Evolutionary conservation across 1,140 invertebrate species (phyloP).

Genomic region (Pseudomyrmex concolor): DNA sequence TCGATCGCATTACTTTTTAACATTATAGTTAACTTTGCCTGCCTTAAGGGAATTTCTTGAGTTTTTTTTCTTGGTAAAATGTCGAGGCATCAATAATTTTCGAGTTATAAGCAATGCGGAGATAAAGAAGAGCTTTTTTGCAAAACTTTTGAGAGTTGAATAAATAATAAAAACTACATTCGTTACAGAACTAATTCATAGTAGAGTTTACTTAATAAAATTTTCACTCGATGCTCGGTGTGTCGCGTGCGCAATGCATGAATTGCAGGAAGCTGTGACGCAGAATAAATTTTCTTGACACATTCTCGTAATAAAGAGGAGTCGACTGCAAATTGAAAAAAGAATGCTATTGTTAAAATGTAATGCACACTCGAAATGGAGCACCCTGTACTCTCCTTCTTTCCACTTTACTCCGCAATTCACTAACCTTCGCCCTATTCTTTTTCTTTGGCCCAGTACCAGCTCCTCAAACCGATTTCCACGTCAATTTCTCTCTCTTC

Average conservation of each 20-base stretch:
- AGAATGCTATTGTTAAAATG: constrained; percentile 6
- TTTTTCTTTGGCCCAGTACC: constrained; percentile 28
- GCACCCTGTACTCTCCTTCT: constrained; percentile 19
- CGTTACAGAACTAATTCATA: too few species aligned
- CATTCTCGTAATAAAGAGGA: neutral
- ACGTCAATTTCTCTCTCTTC: constrained; percentile 41
- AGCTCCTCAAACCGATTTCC: constrained; percentile 11
- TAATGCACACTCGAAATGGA: neutral
- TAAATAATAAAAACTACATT: too few species aligned
- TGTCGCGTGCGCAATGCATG: too few species aligned
- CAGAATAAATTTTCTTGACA: neutral
- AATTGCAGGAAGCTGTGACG: neutral
- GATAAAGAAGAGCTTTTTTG: too few species aligned
- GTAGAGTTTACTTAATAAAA: too few species aligned
- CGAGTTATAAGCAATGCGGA: too few species aligned
- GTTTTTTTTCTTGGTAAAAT: too few species aligned
- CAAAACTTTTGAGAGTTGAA: too few species aligned
- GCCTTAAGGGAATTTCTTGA: too few species aligned
- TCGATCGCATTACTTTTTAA: constrained; percentile 17
- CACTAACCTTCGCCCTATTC: constrained; percentile 21
- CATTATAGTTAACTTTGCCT: neutral
- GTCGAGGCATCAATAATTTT: too few species aligned
- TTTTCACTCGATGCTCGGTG: too few species aligned
- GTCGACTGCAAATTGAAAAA: neutral
- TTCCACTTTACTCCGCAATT: constrained; percentile 23